Conservation (phyloP, 2,113 vertebrate species). For the Larimichthys crocea region DNA sequence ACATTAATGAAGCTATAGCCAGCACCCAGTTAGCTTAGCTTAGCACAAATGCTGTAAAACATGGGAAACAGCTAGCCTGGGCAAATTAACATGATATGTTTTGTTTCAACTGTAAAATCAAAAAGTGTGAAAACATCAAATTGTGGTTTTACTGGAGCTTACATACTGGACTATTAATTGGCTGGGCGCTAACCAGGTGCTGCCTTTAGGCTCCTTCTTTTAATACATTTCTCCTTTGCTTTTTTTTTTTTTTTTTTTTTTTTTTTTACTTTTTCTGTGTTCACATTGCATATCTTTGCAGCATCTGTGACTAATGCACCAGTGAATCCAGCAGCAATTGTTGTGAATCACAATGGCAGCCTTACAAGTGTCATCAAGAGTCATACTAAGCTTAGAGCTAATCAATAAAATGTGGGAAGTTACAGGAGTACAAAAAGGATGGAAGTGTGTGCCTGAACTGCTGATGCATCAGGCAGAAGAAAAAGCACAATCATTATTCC, state of each 20-base stretch:
- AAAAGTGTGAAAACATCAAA: neutral
- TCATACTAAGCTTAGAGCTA: neutral
- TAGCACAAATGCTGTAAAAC: too few species aligned
- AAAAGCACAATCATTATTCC: neutral
- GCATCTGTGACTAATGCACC: neutral
- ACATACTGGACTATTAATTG: too few species aligned
- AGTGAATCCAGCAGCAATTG: neutral
- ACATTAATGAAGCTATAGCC: too few species aligned
- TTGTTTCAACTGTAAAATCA: too few species aligned
- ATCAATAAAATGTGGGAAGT: neutral
- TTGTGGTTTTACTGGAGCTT: neutral
- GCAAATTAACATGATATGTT: too few species aligned
- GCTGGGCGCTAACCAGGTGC: too few species aligned
- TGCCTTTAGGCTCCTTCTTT: neutral
- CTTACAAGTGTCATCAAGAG: neutral
- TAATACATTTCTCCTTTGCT: neutral
- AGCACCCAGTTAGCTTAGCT: too few species aligned
- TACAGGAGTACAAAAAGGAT: neutral
- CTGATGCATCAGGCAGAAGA: neutral
- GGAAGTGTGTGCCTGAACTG: neutral
- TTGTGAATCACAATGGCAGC: neutral
- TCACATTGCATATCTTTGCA: neutral
- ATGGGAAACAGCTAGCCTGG: too few species aligned
- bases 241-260: neutral
- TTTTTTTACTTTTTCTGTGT: too few species aligned